phyloP scores from a whole-genome alignment of 2,113 vertebrate genomes.

The Gallinago jamesoni region DNA sequence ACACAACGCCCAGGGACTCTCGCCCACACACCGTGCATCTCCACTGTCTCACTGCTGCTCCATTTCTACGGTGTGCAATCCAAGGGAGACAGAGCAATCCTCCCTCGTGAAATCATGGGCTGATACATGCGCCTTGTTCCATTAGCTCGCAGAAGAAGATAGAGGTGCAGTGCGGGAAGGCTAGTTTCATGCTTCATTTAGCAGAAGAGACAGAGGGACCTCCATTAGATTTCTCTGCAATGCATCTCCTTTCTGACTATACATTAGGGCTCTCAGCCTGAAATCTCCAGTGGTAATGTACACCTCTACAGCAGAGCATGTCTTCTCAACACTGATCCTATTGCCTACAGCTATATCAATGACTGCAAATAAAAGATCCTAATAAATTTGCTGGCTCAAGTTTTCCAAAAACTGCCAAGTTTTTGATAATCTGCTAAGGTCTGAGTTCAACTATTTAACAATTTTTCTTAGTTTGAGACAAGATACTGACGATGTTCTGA shows the following conservation, averaged over 20 bases:
- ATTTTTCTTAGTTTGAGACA: background rate
- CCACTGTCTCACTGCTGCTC: background rate
- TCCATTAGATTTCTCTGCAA: slow-evolving; percentile 27
- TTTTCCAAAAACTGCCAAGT: background rate
- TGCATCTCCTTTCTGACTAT: background rate
- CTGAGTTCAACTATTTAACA: background rate
- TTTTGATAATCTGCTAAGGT: background rate
- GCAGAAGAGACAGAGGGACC: slow-evolving; percentile 44
- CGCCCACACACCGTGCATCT: background rate
- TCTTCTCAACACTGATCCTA: background rate
- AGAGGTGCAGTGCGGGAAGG: background rate
- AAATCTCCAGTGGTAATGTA: background rate
- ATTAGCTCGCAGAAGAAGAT: background rate
- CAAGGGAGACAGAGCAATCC: background rate
- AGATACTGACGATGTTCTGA: background rate
- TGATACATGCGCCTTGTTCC: background rate
- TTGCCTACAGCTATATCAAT: background rate
- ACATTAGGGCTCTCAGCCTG: background rate
- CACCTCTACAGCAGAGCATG: background rate
- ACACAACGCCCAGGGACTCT: background rate
- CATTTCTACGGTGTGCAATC: background rate
- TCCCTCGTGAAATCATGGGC: background rate
- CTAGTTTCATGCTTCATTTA: slow-evolving; percentile 41
- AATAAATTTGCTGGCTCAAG: background rate
- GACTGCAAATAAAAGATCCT: background rate